Base-by-base conservation (phyloP, 1,140 invertebrate species). In the Drepana arcuata region DNA sequence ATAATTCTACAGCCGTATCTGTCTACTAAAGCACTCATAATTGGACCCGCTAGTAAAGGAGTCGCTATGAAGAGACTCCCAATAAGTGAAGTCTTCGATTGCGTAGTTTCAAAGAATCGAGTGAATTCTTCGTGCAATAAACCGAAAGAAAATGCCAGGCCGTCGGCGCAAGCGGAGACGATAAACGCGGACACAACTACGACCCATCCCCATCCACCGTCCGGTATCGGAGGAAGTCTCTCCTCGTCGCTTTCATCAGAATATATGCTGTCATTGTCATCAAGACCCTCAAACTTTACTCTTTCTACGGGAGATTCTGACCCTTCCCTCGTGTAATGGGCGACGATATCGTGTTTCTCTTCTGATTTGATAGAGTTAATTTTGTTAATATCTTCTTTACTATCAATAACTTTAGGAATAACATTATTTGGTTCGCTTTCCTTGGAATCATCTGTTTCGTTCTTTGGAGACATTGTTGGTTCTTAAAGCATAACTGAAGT, bases 61-160 rank as follows among this genome's bases (percentile, higher is more conserved):
- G 95, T 92, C 0, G 93, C 91, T 74, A 95, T 92, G 59, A 95
- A 94, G 3, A 96, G 73, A 21, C 92, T 93, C 0, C 93, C 93
- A 28, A 96, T 93, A 87, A 92, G 91, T 0, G 94, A 89, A 0
- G 94, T 96, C 44, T 92, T 90, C 7, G 90, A 89, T 48, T 93
- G 92, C 7, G 87, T 88, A 28, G 90, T 89, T 0, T 87, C 86
- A 62, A 96, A 98, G 49, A 95, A 90, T 0, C 88, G 74, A 5
- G 93, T 83, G 51, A 98, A 92, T 59, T 96, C 90, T 1, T 91
- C 89, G 51, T 93, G 94, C 18, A 97, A 86, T 0, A 96, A 82
- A 0, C 95, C 95, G 60, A 96, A 96, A 0, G 94, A 95, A 63
- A 96, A 95, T 2, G 93, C 93, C 2, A 97, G 87, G 0, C 95